Base-by-base conservation (phyloP, 1,140 invertebrate species). In the Eurosta solidaginis region DNA sequence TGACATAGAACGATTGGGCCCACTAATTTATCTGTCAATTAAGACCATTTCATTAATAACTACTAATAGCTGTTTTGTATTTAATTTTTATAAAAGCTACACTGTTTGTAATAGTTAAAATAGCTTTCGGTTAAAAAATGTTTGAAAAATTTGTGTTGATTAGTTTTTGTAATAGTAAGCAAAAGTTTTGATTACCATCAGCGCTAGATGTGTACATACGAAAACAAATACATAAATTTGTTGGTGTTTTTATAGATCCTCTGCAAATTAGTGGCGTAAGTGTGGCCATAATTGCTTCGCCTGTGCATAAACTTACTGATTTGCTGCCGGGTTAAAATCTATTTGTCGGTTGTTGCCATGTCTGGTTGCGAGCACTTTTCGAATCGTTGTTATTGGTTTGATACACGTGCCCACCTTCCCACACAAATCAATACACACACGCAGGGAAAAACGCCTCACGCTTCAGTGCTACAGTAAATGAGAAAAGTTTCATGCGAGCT, bases 401-500 rank as follows among this genome's bases (percentile, higher is more conserved):
- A 7, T 12, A 76, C 45, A 50, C 45, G 6, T 45, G 29, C 10
- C 10, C 12, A 6, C 74, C 49, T 50, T 14, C 59, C 29, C 27
- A 52, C 44, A 76, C 10, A 50, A 20, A 50, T 27, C 49, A 3
- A 17, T 27, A 3, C 27, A 27, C 17, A 20, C 5, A 27, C 73
- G 5, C 10, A 7, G 25, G 40, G 12, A 25, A 12, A 68, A 14
- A 36, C 59, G 36, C 36, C 59, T 40, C 59, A 68, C 59, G 59
- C 59, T 68, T 68, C 33, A 68, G 59, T 9, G 33, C 59, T 40
- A 9, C 17, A 7, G 59, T n/a, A 68, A 68, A 68, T 68, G 59
- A 68, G 59, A 68, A 68, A 68, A 68, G 59, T 68, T 68, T 36
- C n/a, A 68, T 42, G 59, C 59, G 59, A 29, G 59, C 20, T 42